Conservation (phyloP, 2,888 invertebrate species). For the Calliphora vomitoria region DNA sequence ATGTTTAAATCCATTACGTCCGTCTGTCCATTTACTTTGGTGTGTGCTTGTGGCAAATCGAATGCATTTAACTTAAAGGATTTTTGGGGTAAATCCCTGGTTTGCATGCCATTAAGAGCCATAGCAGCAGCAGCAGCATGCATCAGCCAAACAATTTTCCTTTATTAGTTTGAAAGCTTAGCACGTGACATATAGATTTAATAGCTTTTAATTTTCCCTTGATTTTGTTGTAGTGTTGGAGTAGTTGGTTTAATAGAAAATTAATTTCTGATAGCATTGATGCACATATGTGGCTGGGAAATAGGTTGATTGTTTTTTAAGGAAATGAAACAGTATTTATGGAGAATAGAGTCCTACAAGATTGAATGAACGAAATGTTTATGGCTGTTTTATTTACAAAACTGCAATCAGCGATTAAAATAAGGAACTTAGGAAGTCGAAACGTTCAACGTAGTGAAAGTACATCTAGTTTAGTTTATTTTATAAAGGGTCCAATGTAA, state of each 20-base stretch:
- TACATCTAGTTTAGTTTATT: too few species aligned
- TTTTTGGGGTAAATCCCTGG: conserved; percentile 23
- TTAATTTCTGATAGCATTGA: not conserved
- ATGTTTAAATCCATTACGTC: conserved; percentile 3
- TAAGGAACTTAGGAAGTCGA: too few species aligned
- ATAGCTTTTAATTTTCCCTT: conserved; percentile 82
- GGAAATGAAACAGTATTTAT: too few species aligned
- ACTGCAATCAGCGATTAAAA: too few species aligned
- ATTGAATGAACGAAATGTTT: too few species aligned
- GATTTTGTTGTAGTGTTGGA: conserved; percentile 76
- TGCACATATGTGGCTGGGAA: not conserved
- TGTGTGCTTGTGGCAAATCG: conserved; percentile 12
- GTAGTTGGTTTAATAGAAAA: not conserved
- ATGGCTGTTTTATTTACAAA: too few species aligned
- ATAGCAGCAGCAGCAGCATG: not conserved
- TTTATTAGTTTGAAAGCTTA: conserved; percentile 59
- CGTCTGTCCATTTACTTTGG: not conserved
- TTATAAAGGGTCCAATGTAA: too few species aligned
- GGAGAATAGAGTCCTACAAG: too few species aligned
- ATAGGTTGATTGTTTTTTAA: not conserved
- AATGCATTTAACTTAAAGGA: conserved; percentile 52
- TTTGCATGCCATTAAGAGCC: conserved; percentile 4
- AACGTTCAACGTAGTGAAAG: too few species aligned
- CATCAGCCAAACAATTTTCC: conserved; percentile 23
- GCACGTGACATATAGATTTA: conserved; percentile 82